A percentile compares a stretch with the other conserved stretches of the same genome.
Conservation (phyloP, 1,140 invertebrate genomes). For the Achroia grisella region DNA sequence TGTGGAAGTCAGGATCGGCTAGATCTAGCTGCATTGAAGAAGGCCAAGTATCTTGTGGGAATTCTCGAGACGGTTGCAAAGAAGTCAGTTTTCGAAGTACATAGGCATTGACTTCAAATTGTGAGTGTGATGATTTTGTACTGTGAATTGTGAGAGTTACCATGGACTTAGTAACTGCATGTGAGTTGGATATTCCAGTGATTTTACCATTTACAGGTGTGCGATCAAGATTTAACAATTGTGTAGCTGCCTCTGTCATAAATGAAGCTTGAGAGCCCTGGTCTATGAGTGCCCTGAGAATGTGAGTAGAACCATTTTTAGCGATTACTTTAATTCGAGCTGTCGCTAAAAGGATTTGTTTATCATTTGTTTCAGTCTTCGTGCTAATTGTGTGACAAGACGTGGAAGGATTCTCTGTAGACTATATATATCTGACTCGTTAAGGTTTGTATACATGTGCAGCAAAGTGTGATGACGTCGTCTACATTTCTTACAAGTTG, state of each 20-base stretch:
- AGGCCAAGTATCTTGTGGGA: not conserved
- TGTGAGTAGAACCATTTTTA: constrained; percentile 1
- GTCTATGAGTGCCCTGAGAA: too few species aligned
- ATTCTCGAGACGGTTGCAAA: not conserved
- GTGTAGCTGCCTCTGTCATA: constrained; percentile 11
- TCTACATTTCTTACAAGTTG: constrained; percentile 6
- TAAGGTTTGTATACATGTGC: not conserved
- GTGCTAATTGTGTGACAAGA: not conserved
- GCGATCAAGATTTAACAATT: constrained; percentile 9
- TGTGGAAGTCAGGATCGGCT: constrained; percentile 12
- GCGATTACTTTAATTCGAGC: constrained; percentile 7
- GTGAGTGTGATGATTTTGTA: not conserved
- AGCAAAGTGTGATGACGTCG: constrained; percentile 9
- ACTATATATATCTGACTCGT: not conserved
- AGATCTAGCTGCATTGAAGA: too few species aligned
- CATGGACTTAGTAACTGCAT: constrained; percentile 16
- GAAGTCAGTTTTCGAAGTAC: not conserved
- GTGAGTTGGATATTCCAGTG: constrained; percentile 13
- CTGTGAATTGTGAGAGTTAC: constrained; percentile 8
- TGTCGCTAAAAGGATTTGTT: constrained; percentile 13
- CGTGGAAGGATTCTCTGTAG: not conserved
- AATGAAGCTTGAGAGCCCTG: constrained; percentile 17
- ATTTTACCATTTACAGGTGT: constrained; percentile 14
- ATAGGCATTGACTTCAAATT: not conserved
- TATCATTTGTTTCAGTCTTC: constrained; percentile 5